Evolutionary conservation across 37 sponge, comb jelly and placozoan species (phyloP).

Genomic region (Crambe crambe): DNA sequence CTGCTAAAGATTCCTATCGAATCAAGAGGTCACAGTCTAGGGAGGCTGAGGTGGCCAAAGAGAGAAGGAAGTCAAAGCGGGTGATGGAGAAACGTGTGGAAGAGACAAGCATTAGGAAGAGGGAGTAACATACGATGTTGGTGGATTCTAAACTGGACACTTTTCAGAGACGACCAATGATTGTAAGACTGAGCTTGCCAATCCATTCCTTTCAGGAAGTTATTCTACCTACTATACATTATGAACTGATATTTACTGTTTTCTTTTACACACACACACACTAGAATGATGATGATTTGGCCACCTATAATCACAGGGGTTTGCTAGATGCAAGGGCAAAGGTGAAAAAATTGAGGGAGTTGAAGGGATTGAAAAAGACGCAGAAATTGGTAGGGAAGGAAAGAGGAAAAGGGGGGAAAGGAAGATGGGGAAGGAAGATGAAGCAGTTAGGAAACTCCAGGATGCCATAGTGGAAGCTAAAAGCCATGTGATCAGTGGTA

Average conservation of each 20-base stretch:
- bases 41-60: background rate
- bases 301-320: too few species aligned
- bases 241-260: too few species aligned
- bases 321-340: too few species aligned
- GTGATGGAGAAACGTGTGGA: background rate
- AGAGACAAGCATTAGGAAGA: too few species aligned
- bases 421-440: background rate
- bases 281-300: too few species aligned
- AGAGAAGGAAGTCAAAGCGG: conserved; percentile 2
- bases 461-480: background rate
- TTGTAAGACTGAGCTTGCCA: too few species aligned
- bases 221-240: too few species aligned
- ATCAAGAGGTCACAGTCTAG: background rate
- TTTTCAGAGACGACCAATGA: too few species aligned
- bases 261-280: too few species aligned
- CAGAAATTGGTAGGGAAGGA: background rate
- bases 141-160: conserved; percentile 17
- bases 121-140: background rate
- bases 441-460: background rate
- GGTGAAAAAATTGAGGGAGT: background rate
- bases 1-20: background rate
- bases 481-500: background rate
- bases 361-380: background rate
- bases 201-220: too few species aligned
- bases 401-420: background rate